Percentiles rank a stretch among this genome's conserved stretches.
Conservation (phyloP, 2,888 invertebrate genomes). For the Furcula furcula region DNA sequence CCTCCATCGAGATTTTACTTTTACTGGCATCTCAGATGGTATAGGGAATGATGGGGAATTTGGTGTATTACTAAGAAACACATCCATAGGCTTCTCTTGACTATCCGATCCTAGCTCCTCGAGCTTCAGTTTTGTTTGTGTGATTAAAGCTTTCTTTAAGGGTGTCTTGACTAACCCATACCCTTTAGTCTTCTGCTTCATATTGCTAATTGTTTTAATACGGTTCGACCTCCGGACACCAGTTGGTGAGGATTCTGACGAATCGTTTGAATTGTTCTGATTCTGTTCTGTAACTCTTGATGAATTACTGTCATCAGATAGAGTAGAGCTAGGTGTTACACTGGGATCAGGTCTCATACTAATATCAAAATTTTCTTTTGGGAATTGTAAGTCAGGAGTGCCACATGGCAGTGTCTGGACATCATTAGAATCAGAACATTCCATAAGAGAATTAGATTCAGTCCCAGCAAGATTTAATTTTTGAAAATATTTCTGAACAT, state of each 20-base stretch:
- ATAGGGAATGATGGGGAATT: slow-evolving; percentile 70
- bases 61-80: slow-evolving; percentile 44
- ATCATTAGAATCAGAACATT: slow-evolving; percentile 45
- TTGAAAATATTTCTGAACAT: slow-evolving; percentile 68
- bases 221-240: slow-evolving; percentile 88
- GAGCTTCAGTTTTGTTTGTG: slow-evolving; percentile 76
- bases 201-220: slow-evolving; percentile 87
- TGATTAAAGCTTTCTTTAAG: slow-evolving; percentile 70
- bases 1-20: slow-evolving; percentile 90
- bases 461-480: slow-evolving; percentile 55
- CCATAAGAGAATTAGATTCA: slow-evolving; percentile 46
- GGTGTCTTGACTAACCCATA: slow-evolving; percentile 84
- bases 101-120: slow-evolving; percentile 83
- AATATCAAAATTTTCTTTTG: slow-evolving; percentile 43
- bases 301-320: slow-evolving; percentile 75
- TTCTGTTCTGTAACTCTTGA: slow-evolving; percentile 62
- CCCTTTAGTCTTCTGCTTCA: slow-evolving; percentile 85
- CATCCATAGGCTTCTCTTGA: slow-evolving; percentile 57
- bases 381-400: slow-evolving; percentile 50
- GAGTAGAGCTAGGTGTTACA: slow-evolving; percentile 67
- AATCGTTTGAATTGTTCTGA: slow-evolving; percentile 65
- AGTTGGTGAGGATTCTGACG: slow-evolving; percentile 72
- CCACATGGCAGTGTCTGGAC: slow-evolving; percentile 45
- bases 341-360: slow-evolving; percentile 67
- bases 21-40: slow-evolving; percentile 85